Base-by-base conservation (phyloP, 2,888 invertebrate species). In the Mantis religiosa region DNA sequence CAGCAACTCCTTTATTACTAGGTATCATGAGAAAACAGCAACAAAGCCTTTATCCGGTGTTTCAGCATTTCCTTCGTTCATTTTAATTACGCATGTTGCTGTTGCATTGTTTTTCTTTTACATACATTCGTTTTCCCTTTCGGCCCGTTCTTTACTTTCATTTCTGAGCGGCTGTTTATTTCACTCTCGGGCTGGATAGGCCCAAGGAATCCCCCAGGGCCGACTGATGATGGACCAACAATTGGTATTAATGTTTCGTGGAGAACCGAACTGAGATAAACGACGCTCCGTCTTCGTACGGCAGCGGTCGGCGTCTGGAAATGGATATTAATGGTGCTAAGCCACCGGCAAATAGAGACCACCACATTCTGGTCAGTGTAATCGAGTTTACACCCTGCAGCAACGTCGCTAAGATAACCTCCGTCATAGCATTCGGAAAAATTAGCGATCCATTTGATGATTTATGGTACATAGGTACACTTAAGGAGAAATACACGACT, bases 241-340 rank as follows among this genome's bases (percentile, higher is more conserved):
- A 90, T 90, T 90, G 90, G 90, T 90, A 90, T 90, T 90, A 90
- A 90, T 90, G 90, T 88, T 89, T 71, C 28, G 88, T 71, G 87
- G 54, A 71, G 86, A 84, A 54, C 86, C 84, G 87, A 84, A 89
- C 87, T 86, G 86, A 90, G 90, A 90, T 90, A 90, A 90, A 90
- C 89, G 90, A 90, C 82, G 83, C 81, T 83, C 54, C 54, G 54
- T 71, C 54, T 71, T 71, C 25, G 20, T 82, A 41, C 83, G 27
- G 30, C 54, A 34, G 41, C 84, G 83, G 88, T 87, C 84, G 85
- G 89, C 85, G 81, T 86, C 81, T 85, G 89, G 83, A 87, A 89
- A 90, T 90, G 89, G 90, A 90, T 90, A 90, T 90, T 90, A 90
- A 90, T 89, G 90, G 89, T 71, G 54, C 54, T 71, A 71, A 71